A percentile compares a stretch with the other conserved stretches of the same genome.
phyloP scores from a whole-genome alignment of 1,140 invertebrate species.

The Hesperophylax magnus region DNA sequence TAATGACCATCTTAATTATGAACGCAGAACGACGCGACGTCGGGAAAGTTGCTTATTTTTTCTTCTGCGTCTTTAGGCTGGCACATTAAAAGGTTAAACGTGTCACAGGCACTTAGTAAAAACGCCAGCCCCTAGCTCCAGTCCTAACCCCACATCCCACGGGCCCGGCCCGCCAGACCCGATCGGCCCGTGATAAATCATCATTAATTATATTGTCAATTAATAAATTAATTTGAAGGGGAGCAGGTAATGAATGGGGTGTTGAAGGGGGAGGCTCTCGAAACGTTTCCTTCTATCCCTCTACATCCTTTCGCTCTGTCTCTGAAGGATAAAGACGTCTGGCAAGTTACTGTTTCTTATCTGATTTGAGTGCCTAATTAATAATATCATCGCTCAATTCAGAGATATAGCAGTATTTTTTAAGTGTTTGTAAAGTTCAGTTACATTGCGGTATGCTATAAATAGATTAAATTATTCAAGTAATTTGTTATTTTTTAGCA shows the following conservation, averaged over 20 bases:
- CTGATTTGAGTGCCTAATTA: not conserved
- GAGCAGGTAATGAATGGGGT: slow-evolving; percentile 55
- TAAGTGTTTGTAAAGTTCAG: too few relatives aligned
- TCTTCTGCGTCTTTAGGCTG: not conserved
- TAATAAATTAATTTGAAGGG: slow-evolving; percentile 58
- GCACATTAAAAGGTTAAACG: slow-evolving; percentile 32
- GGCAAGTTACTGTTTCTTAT: slow-evolving; percentile 17
- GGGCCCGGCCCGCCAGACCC: not conserved
- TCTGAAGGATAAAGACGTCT: slow-evolving; percentile 13
- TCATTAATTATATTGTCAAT: slow-evolving; percentile 58
- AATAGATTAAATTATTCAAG: too few relatives aligned
- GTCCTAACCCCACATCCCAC: not conserved
- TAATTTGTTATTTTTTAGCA: too few relatives aligned
- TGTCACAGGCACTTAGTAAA: slow-evolving; percentile 26
- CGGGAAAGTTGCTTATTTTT: not conserved
- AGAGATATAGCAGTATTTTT: too few relatives aligned
- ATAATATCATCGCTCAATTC: too few relatives aligned
- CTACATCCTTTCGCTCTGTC: not conserved
- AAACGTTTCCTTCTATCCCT: slow-evolving; percentile 17
- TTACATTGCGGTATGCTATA: too few relatives aligned
- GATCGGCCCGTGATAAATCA: slow-evolving; percentile 54
- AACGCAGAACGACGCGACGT: too few relatives aligned
- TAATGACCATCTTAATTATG: too few relatives aligned
- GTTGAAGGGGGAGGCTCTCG: slow-evolving; percentile 17
- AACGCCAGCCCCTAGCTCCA: not conserved